Percentiles rank a stretch among this genome's conserved stretches.
These are phyloP conservation scores for Paradisaea rubra DNA, from an alignment of 2,113 vertebrate species.

Conservation along the genomic window DNA sequence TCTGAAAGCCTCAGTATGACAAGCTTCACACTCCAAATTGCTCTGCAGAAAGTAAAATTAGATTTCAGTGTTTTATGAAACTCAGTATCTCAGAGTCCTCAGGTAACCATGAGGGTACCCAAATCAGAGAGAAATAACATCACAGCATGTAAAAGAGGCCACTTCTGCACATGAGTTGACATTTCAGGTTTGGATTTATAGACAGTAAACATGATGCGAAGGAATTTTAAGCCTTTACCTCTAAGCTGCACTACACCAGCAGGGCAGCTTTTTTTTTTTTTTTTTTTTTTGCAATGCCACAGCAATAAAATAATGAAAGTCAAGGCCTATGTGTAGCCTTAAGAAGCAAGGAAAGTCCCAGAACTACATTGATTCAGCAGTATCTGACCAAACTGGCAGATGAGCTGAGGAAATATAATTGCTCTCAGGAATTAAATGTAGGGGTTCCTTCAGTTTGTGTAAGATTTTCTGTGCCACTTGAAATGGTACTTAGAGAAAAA, in stretches of 20 bases:
- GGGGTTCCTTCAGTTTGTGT: conserved; percentile 19
- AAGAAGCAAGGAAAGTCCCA: not conserved
- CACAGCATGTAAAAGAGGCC: not conserved
- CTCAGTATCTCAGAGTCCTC: not conserved
- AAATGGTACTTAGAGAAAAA: conserved; percentile 36
- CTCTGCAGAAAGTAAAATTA: not conserved
- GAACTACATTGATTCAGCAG: conserved; percentile 47
- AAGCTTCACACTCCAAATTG: not conserved
- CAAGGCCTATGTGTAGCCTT: not conserved
- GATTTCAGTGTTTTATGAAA: not conserved
- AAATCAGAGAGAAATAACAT: not conserved
- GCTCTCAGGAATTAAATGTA: conserved; percentile 34
- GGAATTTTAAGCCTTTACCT: conserved; percentile 18
- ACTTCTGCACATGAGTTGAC: not conserved
- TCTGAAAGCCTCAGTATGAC: not conserved
- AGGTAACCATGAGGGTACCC: not conserved
- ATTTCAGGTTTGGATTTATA: not conserved
- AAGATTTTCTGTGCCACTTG: conserved; percentile 59
- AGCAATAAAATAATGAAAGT: conserved; percentile 17
- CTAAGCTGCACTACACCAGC: not conserved
- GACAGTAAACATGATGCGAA: not conserved
- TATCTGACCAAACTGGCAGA: conserved; percentile 28
- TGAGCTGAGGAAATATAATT: conserved; percentile 12
- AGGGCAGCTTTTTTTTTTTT: not conserved
- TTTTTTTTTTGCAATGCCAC: not conserved